phyloP scores from a whole-genome alignment of 2,113 vertebrate genomes.

The Aythya baeri region DNA sequence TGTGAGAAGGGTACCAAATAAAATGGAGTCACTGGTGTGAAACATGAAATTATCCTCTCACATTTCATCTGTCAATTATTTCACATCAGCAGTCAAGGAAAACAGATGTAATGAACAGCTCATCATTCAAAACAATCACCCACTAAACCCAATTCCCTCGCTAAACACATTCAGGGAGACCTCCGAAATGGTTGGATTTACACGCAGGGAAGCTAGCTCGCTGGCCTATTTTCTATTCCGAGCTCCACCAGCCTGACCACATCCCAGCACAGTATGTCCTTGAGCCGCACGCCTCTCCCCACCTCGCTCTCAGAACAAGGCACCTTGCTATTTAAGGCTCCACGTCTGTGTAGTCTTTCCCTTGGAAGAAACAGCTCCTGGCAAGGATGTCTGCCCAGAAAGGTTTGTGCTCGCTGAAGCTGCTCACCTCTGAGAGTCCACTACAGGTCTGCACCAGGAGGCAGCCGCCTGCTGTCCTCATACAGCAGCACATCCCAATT shows the following conservation, averaged over 20 bases:
- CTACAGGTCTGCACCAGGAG: not conserved
- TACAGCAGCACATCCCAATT: not conserved
- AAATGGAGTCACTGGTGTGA: slow-evolving; percentile 53
- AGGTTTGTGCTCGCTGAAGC: not conserved
- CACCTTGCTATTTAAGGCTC: not conserved
- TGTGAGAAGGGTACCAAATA: slow-evolving; percentile 41
- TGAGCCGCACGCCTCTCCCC: not conserved
- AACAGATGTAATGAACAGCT: slow-evolving; percentile 61
- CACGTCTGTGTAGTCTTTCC: not conserved
- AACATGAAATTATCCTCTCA: slow-evolving; percentile 62
- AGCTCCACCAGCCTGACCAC: not conserved
- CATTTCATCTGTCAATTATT: slow-evolving; percentile 66
- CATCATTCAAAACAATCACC: slow-evolving; percentile 61
- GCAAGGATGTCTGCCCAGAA: not conserved
- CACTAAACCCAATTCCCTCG: not conserved
- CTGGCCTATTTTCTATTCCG: not conserved
- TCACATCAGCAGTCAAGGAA: slow-evolving; percentile 61
- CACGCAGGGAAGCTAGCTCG: not conserved
- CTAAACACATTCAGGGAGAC: not conserved
- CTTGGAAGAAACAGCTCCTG: not conserved
- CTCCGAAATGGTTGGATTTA: not conserved
- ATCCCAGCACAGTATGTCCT: not conserved
- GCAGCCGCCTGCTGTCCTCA: not conserved
- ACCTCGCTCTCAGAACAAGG: not conserved
- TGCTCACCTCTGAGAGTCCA: not conserved